Evolutionary conservation across 1,140 invertebrate genomes (phyloP), one percentile per base, ranked within the genome.

Genomic region (Cecropterus lyciades): DNA sequence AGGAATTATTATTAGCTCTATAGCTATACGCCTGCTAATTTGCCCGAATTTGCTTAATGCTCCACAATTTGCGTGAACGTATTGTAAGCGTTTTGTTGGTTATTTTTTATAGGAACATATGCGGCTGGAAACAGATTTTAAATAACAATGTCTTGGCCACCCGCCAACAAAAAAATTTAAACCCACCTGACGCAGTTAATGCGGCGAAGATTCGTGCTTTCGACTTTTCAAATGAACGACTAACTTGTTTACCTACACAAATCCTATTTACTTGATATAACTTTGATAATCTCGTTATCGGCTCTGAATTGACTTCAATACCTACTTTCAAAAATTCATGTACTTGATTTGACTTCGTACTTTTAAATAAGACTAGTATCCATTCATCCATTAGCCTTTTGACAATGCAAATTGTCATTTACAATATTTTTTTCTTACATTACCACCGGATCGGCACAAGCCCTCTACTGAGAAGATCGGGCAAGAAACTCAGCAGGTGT

Each of bases 21-120:
- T 7, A 33, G 37, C 67, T 60, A 63, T 77, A 75, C 64, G 71
- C 46, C 75, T 70, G 63, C 76, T 84, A 85, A 82, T 84, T 84
- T 82, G 70, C 56, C 70, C 73, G 69, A 82, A 84, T 85, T 85
- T 77, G 74, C 73, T 81, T 84, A 84, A 86, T 84, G 73, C 72
- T 60, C 69, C 49, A 65, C 76, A 82, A 83, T 86, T 84, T 84
- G 69, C 70, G 60, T 42, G 72, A 72, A 70, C 67, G 67, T 62
- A 67, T 72, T 82, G 68, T 65, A 64, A 64, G n/a, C n/a, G 40
- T 51, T 72, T 65, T 70, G 63, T 64, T 72, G 65, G 60, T 66
- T 52, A 45, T 53, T 40, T 40, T 40, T 40, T 40, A 40, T 40
- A 40, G 37, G 9, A 40, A 42, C 46, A 62, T 16, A 62, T 66